Base-by-base conservation (phyloP, 2,888 invertebrate species). In the Trissonchulus latispiculum region DNA sequence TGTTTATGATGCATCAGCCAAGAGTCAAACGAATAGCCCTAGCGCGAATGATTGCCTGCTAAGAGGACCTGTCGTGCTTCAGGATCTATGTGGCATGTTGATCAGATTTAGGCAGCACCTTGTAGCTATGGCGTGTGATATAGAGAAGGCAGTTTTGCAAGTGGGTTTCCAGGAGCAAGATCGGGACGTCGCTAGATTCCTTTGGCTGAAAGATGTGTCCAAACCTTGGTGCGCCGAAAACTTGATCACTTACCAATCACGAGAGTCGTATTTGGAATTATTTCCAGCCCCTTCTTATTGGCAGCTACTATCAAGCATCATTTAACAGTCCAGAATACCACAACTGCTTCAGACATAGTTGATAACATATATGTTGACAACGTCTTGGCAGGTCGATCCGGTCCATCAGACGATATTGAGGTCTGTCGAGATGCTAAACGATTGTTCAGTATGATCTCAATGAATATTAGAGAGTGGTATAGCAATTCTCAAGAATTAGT, bases 111-210 rank as follows among this genome's bases (percentile, higher is more conserved):
- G 78, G 23, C 36, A 70, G 0, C 61, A 61, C 1, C 35, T 35
- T 35, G 61, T 36, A 36, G 73, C 62, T 15, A 69, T 75, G 0
- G 74, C 75, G 2, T 33, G 72, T 1, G 78, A 78, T 37, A 69
- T 78, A 31, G 76, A 76, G 37, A 78, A 77, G 67, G 79, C 79
- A 0, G 78, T 78, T 72, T 77, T 76, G 28, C 74, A 74, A 33
- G 64, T 79, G 0, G 36, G 32, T 2, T 48, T 79, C 1, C 64
- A 72, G 1, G 37, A 70, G 29, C 29, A 71, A 36, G 76, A 75
- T 59, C 36, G 78, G n/a, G 73, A 78, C 35, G 68, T 70, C 8
- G 23, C 48, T 48, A 48, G 48, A 23, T 48, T 48, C 78, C 3
- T 48, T 48, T 48, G 48, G 48, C 23, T 48, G 48, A 48, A 48